Evolutionary conservation across 2,888 invertebrate species (phyloP).

Genomic region (Drosophila kanekoi): DNA sequence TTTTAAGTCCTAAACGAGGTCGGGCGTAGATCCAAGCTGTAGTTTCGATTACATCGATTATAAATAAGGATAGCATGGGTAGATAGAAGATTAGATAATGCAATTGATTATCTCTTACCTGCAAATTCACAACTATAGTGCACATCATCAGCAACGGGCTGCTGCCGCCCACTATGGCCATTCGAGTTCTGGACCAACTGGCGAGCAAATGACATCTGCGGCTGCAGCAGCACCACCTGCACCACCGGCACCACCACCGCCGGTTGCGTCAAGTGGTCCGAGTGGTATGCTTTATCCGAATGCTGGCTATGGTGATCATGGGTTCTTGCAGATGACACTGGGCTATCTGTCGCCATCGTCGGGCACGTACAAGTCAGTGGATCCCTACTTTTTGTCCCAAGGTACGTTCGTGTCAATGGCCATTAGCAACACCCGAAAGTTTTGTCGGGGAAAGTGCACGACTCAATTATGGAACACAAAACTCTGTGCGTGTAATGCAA

Average conservation of each 20-base stretch:
- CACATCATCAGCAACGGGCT: constrained; percentile 54
- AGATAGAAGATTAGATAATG: neutral
- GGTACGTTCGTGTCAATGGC: constrained; percentile 85
- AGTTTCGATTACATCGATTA: too few relatives aligned
- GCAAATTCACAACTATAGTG: constrained; percentile 17
- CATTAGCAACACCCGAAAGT: constrained; percentile 77
- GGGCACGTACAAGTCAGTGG: constrained; percentile 89
- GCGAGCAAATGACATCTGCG: constrained; percentile 44
- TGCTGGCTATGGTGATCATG: constrained; percentile 85
- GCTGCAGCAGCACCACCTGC: constrained; percentile 26
- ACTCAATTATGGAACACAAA: constrained; percentile 35
- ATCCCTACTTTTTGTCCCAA: constrained; percentile 91
- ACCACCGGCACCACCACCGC: constrained; percentile 42
- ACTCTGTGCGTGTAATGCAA: constrained; percentile 51
- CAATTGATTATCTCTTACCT: neutral
- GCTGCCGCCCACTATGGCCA: constrained; percentile 59
- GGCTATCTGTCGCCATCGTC: constrained; percentile 88
- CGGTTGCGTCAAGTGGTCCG: constrained; percentile 47
- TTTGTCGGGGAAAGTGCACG: constrained; percentile 15
- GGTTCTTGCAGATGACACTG: constrained; percentile 89
- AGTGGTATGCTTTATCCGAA: constrained; percentile 83
- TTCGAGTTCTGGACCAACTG: constrained; percentile 13
- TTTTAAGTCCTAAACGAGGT: too few relatives aligned
- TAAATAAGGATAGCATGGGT: too few relatives aligned
- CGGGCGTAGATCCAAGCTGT: too few relatives aligned